Evolutionary conservation across 2,888 invertebrate genomes (phyloP), one percentile per base, ranked within the genome.

Genomic region (Scaptomyza reducta): DNA sequence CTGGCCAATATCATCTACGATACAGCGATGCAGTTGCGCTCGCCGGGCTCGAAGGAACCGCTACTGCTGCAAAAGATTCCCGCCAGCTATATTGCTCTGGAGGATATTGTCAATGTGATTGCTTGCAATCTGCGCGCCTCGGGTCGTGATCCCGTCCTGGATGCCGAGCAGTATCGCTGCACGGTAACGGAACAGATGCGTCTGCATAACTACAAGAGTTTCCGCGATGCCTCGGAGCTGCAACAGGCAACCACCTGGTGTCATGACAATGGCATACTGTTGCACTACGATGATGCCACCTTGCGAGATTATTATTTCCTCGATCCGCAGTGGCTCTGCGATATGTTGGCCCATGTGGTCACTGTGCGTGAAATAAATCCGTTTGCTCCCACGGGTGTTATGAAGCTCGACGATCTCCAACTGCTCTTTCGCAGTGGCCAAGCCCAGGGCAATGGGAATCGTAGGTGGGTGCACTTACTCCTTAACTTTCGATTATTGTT

Each of bases 251-350:
- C 99, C 0, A 94, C 98, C 90, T 99, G 99, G 92, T 93, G 99
- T 1, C 99, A 99, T 90, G 99, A 99, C 89, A 99, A 99, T 91
- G 99, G 97, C 35, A 97, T 99, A 2, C 93, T 99, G 9, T 93
- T 99, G 1, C 98, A 98, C 91, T 98, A 98, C 87, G 98, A 98
- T 84, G 98, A 98, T 90, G 97, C 98, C 0, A 97, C 97, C 0
- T 92, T 98, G 2, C 96, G 97, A 89, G 98, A 99, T 92, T 93
- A 98, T 51, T 99, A 98, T 92, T 99, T 99, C 92, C 92, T 99
- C 45, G 97, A 98, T 91, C 99, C 99, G 0, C 99, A 99, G 91
- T 99, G 99, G 99, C 93, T 99, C 42, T 99, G 99, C 92, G 99
- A 99, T 91, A 97, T 99, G 94, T 91, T 99, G 40, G 98, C 99